These are phyloP conservation scores for Vimba vimba DNA, from an alignment of 2,113 vertebrate species.

Conservation along the genomic window DNA sequence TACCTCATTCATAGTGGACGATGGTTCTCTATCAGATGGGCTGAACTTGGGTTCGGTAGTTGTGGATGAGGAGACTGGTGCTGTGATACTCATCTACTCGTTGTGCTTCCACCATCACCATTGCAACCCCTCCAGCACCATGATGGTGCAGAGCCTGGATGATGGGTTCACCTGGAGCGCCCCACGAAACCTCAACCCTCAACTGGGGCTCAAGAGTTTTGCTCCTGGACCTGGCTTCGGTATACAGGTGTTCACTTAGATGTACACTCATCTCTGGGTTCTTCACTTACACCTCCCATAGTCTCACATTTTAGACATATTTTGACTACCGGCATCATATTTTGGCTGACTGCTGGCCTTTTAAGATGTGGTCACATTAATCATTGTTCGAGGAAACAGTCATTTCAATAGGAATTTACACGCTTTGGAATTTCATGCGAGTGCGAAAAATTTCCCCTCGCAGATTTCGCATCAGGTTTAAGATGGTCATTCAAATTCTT, in stretches of 20 bases:
- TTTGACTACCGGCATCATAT: too few species aligned
- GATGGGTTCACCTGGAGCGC: slow-evolving; percentile 86
- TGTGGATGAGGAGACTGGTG: slow-evolving; percentile 74
- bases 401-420: not conserved
- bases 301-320: not conserved
- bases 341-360: too few species aligned
- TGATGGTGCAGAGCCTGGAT: slow-evolving; percentile 84
- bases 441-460: not conserved
- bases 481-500: not conserved
- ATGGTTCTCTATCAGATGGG: slow-evolving; percentile 75
- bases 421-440: not conserved
- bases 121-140: slow-evolving; percentile 80
- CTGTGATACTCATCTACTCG: slow-evolving; percentile 81
- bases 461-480: not conserved
- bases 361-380: too few species aligned
- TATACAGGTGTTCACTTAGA: slow-evolving; percentile 79
- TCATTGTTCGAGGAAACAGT: not conserved
- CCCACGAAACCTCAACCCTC: slow-evolving; percentile 82
- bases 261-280: not conserved
- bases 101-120: slow-evolving; percentile 78
- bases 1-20: slow-evolving; percentile 82
- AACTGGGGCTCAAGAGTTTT: slow-evolving; percentile 81
- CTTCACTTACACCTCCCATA: not conserved
- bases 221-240: slow-evolving; percentile 85
- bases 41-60: slow-evolving; percentile 87